phyloP scores from a whole-genome alignment of 1,140 invertebrate species.

The Dendroctonus ponderosae region DNA sequence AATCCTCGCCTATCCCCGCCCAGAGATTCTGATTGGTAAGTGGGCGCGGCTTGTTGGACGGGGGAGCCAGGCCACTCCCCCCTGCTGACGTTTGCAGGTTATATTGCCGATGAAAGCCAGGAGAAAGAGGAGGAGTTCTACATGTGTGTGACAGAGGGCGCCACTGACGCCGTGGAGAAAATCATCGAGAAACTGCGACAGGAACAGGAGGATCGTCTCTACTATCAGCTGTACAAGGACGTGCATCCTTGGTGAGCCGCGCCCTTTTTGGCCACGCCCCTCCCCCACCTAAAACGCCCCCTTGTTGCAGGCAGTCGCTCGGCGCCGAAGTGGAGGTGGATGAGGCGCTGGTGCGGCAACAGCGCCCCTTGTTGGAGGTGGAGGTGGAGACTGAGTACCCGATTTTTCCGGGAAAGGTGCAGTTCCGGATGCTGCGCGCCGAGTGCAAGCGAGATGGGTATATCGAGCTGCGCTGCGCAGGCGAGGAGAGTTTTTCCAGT shows the following conservation, averaged over 20 bases:
- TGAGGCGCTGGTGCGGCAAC: constrained; percentile 53
- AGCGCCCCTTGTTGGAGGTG: constrained; percentile 60
- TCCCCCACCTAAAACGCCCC: background rate
- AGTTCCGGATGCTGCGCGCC: constrained; percentile 54
- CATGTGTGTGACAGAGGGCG: constrained; percentile 61
- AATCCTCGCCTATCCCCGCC: constrained; percentile 55
- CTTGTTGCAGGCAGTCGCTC: constrained; percentile 18
- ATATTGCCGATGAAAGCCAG: constrained; percentile 62
- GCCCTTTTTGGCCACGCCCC: background rate
- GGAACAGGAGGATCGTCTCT: constrained; percentile 62
- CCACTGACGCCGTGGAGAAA: constrained; percentile 51
- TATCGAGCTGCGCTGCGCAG: constrained; percentile 59
- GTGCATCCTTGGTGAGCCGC: constrained; percentile 17
- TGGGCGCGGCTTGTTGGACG: background rate
- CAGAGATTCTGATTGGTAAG: constrained; percentile 58
- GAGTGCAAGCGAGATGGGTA: constrained; percentile 64
- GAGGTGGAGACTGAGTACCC: constrained; percentile 65
- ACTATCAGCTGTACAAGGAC: constrained; percentile 61
- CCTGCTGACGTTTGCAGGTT: constrained; percentile 51
- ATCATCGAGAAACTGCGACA: constrained; percentile 59
- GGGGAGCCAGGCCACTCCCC: background rate
- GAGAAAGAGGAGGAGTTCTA: constrained; percentile 65
- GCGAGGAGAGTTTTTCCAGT: constrained; percentile 56
- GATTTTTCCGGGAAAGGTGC: constrained; percentile 52
- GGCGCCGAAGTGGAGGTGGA: constrained; percentile 58